Base-by-base conservation (phyloP, 2,888 invertebrate species). In the Drosophila prostipennis region DNA sequence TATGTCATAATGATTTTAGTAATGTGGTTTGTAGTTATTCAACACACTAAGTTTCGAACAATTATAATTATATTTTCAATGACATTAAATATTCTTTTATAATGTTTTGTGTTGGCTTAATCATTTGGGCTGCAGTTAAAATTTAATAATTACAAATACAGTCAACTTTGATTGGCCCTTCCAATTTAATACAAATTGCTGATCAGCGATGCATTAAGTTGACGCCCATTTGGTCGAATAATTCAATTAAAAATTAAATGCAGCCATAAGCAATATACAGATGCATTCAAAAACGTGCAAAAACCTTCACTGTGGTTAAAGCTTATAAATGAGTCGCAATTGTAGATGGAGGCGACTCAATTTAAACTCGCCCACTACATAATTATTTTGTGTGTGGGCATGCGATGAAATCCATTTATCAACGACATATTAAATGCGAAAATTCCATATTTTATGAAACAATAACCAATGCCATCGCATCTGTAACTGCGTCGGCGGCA, bases 191-290 rank as follows among this genome's bases (percentile, higher is more conserved):
- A 37, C 37, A 70, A 69, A 69, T 52, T 69, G 36, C 39, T 52
- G 51, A 52, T 70, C 70, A 58, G 42, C 32, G 70, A 70, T 32
- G 59, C 71, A 70, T 70, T 60, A 71, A 59, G 40, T 39, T 43
- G 48, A 48, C n/a, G 60, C 43, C 36, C 71, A 70, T 55, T 67
- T 52, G 51, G 45, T 34, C 56, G 59, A 48, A 51, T 75, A 71
- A 78, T 81, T 78, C 49, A 81, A 82, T 85, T 74, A 72, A 79
- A 79, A 69, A 74, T 71, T 72, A 77, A 58, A 77, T 78, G 72
- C 69, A 57, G 69, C 67, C 61, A 72, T 72, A 63, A 71, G 72
- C 56, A 65, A 60, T 52, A 48, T 42, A 46, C 29, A 59, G 26
- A 42, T 42, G 23, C 29, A 49, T 64, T 39, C 61, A 39, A 19